A percentile compares a stretch with the other conserved stretches of the same genome.
These are phyloP conservation scores for Carterocephalus palaemon DNA, from an alignment of 2,888 invertebrate genomes.

Conservation along the genomic window DNA sequence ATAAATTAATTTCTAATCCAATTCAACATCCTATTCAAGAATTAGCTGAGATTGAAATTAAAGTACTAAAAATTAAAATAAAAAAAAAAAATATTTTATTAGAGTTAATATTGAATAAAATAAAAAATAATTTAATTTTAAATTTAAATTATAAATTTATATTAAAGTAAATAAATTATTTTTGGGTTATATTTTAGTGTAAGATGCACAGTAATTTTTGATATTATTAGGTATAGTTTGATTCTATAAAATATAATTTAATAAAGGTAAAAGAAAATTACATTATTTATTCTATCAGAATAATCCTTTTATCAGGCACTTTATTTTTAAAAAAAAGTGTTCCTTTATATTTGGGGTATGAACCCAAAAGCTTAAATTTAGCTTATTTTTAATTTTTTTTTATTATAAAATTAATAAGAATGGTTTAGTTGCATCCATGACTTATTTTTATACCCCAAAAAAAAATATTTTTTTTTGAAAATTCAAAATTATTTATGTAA, in stretches of 20 bases:
- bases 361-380: conserved; percentile 81
- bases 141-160: conserved; percentile 37
- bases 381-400: conserved; percentile 61
- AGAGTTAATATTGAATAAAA: conserved; percentile 69
- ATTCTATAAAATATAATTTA: conserved; percentile 78
- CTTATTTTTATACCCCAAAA: too few relatives aligned
- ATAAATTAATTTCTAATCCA: conserved; percentile 81
- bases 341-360: conserved; percentile 80
- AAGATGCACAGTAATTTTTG: conserved; percentile 81
- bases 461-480: too few relatives aligned
- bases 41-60: conserved; percentile 59
- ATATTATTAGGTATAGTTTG: conserved; percentile 79
- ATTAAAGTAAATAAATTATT: conserved; percentile 22
- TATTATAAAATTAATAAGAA: conserved; percentile 36
- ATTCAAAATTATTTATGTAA: too few relatives aligned
- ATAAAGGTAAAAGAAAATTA: conserved; percentile 73
- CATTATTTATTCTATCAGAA: conserved; percentile 69
- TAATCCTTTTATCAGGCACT: conserved; percentile 71
- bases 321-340: conserved; percentile 65
- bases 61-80: conserved; percentile 72
- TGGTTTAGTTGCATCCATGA: conserved; percentile 35
- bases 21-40: conserved; percentile 76
- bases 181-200: conserved; percentile 77
- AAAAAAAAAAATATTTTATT: conserved; percentile 74
- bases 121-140: conserved; percentile 69